phyloP scores from a whole-genome alignment of 1,140 invertebrate species.

The Oryctes rhinoceros region DNA sequence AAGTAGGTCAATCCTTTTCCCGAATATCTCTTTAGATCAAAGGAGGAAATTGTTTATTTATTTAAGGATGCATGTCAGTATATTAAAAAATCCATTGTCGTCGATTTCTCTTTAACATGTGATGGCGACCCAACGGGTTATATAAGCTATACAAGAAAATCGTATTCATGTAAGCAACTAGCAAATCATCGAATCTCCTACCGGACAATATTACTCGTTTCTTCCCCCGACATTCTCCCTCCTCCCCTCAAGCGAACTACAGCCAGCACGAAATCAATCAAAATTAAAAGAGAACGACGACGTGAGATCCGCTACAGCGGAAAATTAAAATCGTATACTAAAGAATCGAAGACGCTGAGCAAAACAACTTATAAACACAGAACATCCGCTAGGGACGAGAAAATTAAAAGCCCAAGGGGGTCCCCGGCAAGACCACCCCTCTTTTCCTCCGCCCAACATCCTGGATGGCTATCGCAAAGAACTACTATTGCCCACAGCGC shows the following conservation, averaged over 20 bases:
- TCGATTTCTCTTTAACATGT: no score
- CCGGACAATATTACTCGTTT: no score
- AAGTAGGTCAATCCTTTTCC: no score
- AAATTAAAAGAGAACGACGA: not conserved
- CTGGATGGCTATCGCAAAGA: not conserved
- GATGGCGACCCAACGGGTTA: no score
- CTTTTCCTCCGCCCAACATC: not conserved
- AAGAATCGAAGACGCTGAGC: not conserved
- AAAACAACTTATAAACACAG: not conserved
- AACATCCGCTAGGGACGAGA: not conserved
- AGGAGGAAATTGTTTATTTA: no score
- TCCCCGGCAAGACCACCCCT: not conserved
- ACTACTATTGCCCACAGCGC: not conserved
- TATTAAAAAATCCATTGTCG: no score
- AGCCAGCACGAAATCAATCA: slow-evolving; percentile 16
- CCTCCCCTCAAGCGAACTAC: not conserved
- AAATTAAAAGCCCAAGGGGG: not conserved
- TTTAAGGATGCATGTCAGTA: no score
- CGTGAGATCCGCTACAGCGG: not conserved
- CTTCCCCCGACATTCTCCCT: not conserved
- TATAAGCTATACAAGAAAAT: no score
- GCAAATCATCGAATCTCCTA: no score
- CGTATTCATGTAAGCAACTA: no score
- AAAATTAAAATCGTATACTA: slow-evolving; percentile 38
- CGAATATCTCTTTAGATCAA: no score